Evolutionary conservation across 2,113 vertebrate genomes (phyloP).

Genomic region (Dromiciops gliroides): DNA sequence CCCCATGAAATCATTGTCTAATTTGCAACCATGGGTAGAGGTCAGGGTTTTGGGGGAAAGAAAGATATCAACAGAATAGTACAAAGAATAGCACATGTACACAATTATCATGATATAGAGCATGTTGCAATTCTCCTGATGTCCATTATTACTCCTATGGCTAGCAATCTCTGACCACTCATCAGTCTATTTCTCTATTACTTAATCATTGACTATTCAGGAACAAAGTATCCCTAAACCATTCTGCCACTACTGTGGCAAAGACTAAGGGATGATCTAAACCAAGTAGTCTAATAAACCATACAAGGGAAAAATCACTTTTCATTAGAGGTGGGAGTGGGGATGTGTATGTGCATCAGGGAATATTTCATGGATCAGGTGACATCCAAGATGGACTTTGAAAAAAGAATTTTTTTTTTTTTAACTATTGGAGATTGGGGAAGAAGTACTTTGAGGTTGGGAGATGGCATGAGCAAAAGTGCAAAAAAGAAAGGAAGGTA

Average conservation of each 20-base stretch:
- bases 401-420: background rate
- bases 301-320: background rate
- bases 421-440: background rate
- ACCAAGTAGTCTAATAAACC: background rate
- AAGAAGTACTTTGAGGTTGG: background rate
- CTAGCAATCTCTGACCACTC: too few relatives aligned
- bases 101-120: background rate
- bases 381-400: background rate
- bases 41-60: background rate
- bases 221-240: too few relatives aligned
- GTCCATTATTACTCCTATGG: too few relatives aligned
- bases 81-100: background rate
- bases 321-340: background rate
- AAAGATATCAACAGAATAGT: background rate
- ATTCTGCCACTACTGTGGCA: too few relatives aligned
- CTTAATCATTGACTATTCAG: too few relatives aligned
- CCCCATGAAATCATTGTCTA: background rate
- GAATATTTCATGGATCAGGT: background rate
- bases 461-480: background rate
- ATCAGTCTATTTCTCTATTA: too few relatives aligned
- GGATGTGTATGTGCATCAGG: background rate
- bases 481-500: background rate
- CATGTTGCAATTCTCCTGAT: too few relatives aligned
- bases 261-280: background rate
- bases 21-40: background rate